Percentiles rank a stretch among this genome's conserved stretches.
phyloP scores from a whole-genome alignment of 2,888 invertebrate genomes.

The Noctua fimbriata region DNA sequence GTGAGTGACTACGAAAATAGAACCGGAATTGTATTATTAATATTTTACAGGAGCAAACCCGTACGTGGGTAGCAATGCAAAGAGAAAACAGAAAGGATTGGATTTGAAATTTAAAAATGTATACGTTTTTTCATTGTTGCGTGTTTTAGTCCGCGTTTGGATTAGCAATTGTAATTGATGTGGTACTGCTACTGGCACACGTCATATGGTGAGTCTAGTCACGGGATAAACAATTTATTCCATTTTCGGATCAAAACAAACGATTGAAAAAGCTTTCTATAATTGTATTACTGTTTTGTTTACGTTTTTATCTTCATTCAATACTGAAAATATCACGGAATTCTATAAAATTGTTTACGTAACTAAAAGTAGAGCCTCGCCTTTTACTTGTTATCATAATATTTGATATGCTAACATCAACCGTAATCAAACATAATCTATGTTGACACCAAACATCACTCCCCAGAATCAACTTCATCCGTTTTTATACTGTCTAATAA shows the following conservation, averaged over 20 bases:
- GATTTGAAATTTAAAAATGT: slow-evolving; percentile 65
- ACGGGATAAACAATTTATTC: slow-evolving; percentile 37
- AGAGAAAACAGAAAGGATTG: slow-evolving; percentile 56
- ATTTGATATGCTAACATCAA: slow-evolving; percentile 57
- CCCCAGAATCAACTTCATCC: slow-evolving; percentile 59
- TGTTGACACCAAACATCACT: slow-evolving; percentile 64
- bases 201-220: slow-evolving; percentile 39
- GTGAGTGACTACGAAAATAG: slow-evolving; percentile 71
- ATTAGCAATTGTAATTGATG: slow-evolving; percentile 66
- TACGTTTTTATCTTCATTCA: slow-evolving; percentile 4
- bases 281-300: slow-evolving; percentile 23
- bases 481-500: slow-evolving; percentile 65
- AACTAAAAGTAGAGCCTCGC: slow-evolving; percentile 33
- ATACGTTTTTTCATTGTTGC: slow-evolving; percentile 42
- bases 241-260: slow-evolving; percentile 38
- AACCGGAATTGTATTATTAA: slow-evolving; percentile 68
- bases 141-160: slow-evolving; percentile 47
- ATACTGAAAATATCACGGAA: slow-evolving; percentile 15
- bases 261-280: slow-evolving; percentile 23
- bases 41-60: slow-evolving; percentile 61
- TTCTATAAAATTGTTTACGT: slow-evolving; percentile 36
- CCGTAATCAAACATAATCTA: slow-evolving; percentile 52
- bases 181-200: slow-evolving; percentile 16
- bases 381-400: slow-evolving; percentile 46
- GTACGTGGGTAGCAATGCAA: slow-evolving; percentile 56